phyloP scores from a whole-genome alignment of 1,140 invertebrate species.

The Hypsibius dujardini region DNA sequence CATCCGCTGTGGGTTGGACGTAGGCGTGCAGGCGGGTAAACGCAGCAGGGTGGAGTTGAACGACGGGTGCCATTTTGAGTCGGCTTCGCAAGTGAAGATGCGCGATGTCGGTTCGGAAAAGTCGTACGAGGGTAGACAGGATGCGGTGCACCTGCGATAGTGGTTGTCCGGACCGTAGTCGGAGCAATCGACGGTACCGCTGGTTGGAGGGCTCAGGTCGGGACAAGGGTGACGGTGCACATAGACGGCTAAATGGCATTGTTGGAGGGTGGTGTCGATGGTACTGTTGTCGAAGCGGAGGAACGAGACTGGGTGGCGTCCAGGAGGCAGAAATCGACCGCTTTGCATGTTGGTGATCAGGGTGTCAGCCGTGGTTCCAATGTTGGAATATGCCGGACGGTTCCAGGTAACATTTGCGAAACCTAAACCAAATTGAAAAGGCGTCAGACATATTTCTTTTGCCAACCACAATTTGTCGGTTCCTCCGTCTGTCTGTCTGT shows the following conservation, averaged over 20 bases:
- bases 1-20: background rate
- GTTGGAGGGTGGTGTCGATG: background rate
- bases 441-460: too few relatives aligned
- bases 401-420: background rate
- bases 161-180: slow-evolving; percentile 4
- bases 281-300: too few relatives aligned
- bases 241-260: background rate
- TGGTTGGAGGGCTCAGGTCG: background rate
- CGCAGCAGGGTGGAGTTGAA: background rate
- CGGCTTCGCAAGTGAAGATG: background rate
- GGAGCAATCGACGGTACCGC: background rate
- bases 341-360: background rate
- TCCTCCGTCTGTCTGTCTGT: too few relatives aligned
- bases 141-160: background rate
- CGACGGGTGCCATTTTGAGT: background rate
- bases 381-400: too few relatives aligned
- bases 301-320: background rate
- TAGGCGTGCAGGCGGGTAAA: background rate
- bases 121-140: background rate
- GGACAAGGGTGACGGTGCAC: background rate
- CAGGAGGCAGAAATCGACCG: background rate
- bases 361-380: background rate
- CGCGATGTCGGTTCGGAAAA: background rate
- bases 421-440: too few relatives aligned
- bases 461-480: too few relatives aligned